A percentile compares a stretch with the other conserved stretches of the same genome.
Evolutionary conservation across 2,113 vertebrate species (phyloP).

Genomic region (Lophura nycthemera): DNA sequence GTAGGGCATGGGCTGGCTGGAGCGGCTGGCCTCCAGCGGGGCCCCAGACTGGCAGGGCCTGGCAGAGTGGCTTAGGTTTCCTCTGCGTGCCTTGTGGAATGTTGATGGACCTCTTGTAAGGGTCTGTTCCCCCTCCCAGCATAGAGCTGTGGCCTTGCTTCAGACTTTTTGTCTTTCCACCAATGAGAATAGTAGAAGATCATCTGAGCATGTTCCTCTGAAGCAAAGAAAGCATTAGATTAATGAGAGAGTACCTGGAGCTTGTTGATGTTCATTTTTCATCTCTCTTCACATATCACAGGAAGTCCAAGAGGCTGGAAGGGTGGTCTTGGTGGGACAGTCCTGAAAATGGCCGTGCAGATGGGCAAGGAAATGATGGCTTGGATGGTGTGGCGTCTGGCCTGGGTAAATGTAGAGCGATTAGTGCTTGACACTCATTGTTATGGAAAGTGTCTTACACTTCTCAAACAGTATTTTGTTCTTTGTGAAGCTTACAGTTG

Average conservation of each 20-base stretch:
- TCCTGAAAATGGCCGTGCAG: not conserved
- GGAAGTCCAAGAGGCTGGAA: not conserved
- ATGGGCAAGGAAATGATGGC: not conserved
- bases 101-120: not conserved
- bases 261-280: not conserved
- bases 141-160: not conserved
- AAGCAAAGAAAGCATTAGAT: not conserved
- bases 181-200: not conserved
- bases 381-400: not conserved
- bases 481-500: not conserved
- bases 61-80: not conserved
- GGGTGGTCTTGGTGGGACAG: not conserved
- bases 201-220: not conserved
- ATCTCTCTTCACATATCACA: not conserved
- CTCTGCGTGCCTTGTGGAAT: not conserved
- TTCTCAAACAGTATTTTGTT: not conserved
- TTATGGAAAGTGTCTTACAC: not conserved
- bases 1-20: not conserved
- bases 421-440: not conserved
- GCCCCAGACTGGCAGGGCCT: not conserved
- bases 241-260: not conserved
- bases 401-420: not conserved
- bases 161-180: not conserved
- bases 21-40: not conserved
- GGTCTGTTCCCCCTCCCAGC: not conserved